Conservation (phyloP, 2,797 vertebrate genomes). For the Rhinichthys osculus region DNA sequence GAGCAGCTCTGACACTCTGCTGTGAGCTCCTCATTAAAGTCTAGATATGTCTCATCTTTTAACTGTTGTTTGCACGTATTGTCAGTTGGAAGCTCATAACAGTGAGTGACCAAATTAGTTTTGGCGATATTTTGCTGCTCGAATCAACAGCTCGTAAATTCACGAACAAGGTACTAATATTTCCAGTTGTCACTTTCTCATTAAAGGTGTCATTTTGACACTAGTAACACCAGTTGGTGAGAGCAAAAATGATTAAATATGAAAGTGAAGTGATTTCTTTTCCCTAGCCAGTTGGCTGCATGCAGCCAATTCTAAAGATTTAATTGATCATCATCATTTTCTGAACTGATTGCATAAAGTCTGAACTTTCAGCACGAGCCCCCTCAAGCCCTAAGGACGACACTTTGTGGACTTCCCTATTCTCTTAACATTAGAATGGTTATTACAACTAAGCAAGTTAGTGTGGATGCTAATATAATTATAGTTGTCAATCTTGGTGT, state of each 20-base stretch:
- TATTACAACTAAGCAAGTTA: neutral
- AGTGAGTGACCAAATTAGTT: slow-evolving; percentile 17
- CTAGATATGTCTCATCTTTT: slow-evolving; percentile 50
- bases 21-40: slow-evolving; percentile 59
- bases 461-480: neutral
- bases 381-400: too few species aligned
- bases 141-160: neutral
- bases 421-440: neutral
- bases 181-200: slow-evolving; percentile 18
- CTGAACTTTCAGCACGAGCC: neutral
- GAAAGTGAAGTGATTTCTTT: neutral
- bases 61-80: slow-evolving; percentile 25
- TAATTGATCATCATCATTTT: neutral
- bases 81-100: slow-evolving; percentile 9
- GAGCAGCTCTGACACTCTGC: slow-evolving; percentile 56
- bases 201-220: neutral
- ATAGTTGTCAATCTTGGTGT: neutral
- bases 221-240: neutral
- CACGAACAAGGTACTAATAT: neutral
- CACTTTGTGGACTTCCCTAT: neutral
- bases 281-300: neutral
- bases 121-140: slow-evolving; percentile 1
- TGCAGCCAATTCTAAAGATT: neutral
- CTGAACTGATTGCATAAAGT: neutral
- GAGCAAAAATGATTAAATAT: neutral